phyloP scores from a whole-genome alignment of 2,797 vertebrate genomes.

The Nannoperca australis region DNA sequence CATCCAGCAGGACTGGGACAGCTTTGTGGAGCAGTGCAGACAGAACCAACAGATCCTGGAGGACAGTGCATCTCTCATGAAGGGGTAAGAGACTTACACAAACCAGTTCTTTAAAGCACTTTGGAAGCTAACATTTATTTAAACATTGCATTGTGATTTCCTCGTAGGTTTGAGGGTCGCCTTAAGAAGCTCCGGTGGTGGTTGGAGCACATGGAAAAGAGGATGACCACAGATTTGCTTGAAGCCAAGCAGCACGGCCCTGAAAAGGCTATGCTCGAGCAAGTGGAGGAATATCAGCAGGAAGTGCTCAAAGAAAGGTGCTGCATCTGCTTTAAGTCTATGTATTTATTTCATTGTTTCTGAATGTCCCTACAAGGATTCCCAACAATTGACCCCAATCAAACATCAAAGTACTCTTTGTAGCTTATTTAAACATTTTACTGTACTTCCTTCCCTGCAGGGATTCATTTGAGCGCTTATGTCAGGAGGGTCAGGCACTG shows the following conservation, averaged over 20 bases:
- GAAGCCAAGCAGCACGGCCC: slow-evolving; percentile 89
- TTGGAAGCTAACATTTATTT: not conserved
- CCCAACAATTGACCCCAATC: not conserved
- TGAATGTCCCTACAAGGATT: not conserved
- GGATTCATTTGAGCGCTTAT: slow-evolving; percentile 93
- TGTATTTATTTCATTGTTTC: not conserved
- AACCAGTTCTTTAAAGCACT: not conserved
- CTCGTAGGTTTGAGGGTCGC: slow-evolving; percentile 90
- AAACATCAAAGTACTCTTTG: not conserved
- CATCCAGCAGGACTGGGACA: slow-evolving; percentile 93
- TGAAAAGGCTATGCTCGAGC: slow-evolving; percentile 91
- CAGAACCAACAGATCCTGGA: slow-evolving; percentile 93
- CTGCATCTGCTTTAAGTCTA: not conserved
- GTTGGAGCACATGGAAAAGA: slow-evolving; percentile 93
- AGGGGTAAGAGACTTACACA: slow-evolving; percentile 72
- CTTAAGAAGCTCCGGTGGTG: slow-evolving; percentile 91
- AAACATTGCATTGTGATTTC: slow-evolving; percentile 58
- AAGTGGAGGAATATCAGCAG: slow-evolving; percentile 93
- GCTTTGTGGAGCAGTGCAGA: slow-evolving; percentile 91
- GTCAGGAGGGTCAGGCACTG: slow-evolving; percentile 91
- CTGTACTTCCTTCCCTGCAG: slow-evolving; percentile 71
- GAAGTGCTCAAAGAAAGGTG: slow-evolving; percentile 94
- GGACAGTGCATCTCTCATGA: slow-evolving; percentile 89
- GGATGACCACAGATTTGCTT: slow-evolving; percentile 89
- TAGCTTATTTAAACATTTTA: not conserved